These are phyloP conservation scores for Pseudorhombus dupliciocellatus DNA, from an alignment of 2,113 vertebrate species.

Conservation along the genomic window DNA sequence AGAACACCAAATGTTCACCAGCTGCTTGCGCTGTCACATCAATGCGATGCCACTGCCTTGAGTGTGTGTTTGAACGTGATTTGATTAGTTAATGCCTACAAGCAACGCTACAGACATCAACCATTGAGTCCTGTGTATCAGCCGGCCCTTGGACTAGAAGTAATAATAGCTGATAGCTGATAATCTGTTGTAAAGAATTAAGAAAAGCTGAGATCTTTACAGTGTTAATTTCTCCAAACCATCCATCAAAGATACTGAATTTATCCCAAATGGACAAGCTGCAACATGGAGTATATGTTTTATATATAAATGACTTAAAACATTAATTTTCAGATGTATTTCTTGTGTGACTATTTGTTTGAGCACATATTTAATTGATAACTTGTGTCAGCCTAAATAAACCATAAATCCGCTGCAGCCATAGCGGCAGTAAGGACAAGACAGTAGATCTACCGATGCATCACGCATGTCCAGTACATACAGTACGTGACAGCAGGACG, in stretches of 20 bases:
- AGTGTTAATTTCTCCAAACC: no score
- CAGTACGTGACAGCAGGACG: constrained; percentile 28
- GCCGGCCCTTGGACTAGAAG: background rate
- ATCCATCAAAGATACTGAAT: background rate
- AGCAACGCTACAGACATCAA: background rate
- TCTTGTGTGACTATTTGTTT: background rate
- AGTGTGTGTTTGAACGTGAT: background rate
- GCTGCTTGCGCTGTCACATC: background rate
- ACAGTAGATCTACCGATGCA: constrained; percentile 22
- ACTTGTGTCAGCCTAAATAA: background rate
- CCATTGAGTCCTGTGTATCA: background rate
- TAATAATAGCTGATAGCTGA: background rate
- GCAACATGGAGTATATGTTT: no score
- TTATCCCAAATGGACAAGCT: background rate
- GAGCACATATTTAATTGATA: background rate
- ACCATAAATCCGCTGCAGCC: background rate
- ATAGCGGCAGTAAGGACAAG: background rate
- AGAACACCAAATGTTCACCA: no score
- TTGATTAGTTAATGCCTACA: background rate
- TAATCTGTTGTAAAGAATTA: background rate
- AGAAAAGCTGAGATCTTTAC: background rate
- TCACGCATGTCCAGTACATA: constrained; percentile 26
- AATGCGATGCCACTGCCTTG: background rate
- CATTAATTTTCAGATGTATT: background rate
- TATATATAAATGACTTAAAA: background rate